Evolutionary conservation across 2,113 vertebrate species (phyloP), one percentile per base, ranked within the genome.

Genomic region (Nansenia antarctica): DNA sequence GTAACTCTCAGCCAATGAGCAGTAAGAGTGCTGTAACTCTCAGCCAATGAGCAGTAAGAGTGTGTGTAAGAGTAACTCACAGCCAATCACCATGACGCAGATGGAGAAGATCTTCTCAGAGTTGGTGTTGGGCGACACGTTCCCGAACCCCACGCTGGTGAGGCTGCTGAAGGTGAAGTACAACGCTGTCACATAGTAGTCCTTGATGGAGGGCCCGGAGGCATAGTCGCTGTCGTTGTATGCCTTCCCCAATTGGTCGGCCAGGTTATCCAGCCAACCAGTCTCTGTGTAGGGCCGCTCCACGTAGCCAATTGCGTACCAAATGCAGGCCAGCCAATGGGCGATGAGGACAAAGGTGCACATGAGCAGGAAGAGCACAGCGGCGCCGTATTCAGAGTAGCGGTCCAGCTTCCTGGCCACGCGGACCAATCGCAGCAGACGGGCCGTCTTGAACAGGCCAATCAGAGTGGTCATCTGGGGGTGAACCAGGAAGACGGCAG

Each of bases 21-120:
- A n/a, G n/a, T n/a, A n/a, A n/a, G n/a, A n/a, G n/a, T n/a, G n/a
- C n/a, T n/a, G n/a, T n/a, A n/a, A n/a, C n/a, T n/a, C n/a, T n/a
- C n/a, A n/a, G n/a, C n/a, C n/a, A n/a, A n/a, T n/a, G n/a, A n/a
- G n/a, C n/a, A n/a, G n/a, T n/a, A n/a, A n/a, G n/a, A n/a, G n/a
- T n/a, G n/a, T n/a, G n/a, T n/a, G n/a, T n/a, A n/a, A n/a, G n/a
- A 2, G 26, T 2, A 11, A 98, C 98, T 98, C 88, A 99, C 98
- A 98, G 88, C 97, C 98, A 26, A 99, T 97, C 26, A 99, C 94
- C 98, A 99, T 99, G 91, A 99, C 94, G 1, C 98, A 99, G 92
- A 99, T 99, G 80, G 98, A 99, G 92, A 99, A 99, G 85, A 99
- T 93, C 94, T 99, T 99, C 90, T 99, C 97, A 0, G 96, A 98